Conservation (phyloP, 1,140 invertebrate genomes). For the Aricia agestis region DNA sequence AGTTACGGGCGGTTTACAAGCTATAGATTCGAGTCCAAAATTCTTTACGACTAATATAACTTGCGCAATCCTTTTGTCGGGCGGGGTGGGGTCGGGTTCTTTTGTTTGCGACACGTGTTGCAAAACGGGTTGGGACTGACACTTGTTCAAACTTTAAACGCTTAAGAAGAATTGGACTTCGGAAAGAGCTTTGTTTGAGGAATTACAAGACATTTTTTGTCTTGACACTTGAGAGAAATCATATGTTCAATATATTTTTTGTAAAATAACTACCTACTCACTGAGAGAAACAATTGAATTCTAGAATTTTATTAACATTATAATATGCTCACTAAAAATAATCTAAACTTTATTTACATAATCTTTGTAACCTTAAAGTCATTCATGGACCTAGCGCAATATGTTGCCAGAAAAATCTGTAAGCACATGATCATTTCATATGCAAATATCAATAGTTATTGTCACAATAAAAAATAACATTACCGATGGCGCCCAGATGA, state of each 20-base stretch:
- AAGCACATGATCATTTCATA: too few species aligned
- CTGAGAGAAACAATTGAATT: too few species aligned
- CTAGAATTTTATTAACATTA: too few species aligned
- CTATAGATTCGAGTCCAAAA: slow-evolving; percentile 71
- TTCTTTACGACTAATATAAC: slow-evolving; percentile 74
- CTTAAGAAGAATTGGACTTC: slow-evolving; percentile 38
- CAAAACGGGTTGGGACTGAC: slow-evolving; percentile 71
- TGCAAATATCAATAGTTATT: not conserved
- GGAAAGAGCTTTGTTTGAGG: not conserved
- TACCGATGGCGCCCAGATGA: slow-evolving; percentile 42
- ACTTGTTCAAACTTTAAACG: slow-evolving; percentile 59
- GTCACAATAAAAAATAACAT: not conserved
- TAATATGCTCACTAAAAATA: too few species aligned
- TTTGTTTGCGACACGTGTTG: slow-evolving; percentile 74
- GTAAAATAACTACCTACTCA: too few species aligned
- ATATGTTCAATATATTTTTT: too few species aligned
- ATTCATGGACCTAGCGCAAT: not conserved
- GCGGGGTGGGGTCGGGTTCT: slow-evolving; percentile 50
- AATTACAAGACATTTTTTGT: too few species aligned
- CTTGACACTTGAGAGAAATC: too few species aligned
- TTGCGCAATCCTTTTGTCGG: slow-evolving; percentile 71
- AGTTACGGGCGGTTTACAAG: slow-evolving; percentile 66
- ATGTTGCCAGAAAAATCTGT: too few species aligned
- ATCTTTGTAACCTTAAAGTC: too few species aligned
- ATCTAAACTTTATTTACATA: too few species aligned